Conservation (phyloP, 1,140 invertebrate species). For the Copidosoma floridanum region DNA sequence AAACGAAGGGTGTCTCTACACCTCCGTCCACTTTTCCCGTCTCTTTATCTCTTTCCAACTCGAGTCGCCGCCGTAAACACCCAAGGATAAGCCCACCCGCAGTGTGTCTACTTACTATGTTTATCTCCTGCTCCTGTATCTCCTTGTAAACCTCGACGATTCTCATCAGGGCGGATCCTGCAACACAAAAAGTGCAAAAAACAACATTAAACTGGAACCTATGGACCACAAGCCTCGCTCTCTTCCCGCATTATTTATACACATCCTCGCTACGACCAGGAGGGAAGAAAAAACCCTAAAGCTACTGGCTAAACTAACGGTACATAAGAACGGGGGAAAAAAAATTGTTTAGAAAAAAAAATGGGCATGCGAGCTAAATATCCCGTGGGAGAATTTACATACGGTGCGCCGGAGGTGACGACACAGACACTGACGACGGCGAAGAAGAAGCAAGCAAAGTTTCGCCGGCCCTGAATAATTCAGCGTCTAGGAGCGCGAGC, state of each 20-base stretch:
- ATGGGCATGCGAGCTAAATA: no score
- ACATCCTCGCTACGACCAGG: no score
- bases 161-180: conserved; percentile 86
- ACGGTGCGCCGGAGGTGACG: background rate
- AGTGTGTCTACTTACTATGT: conserved; percentile 82
- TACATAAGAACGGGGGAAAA: no score
- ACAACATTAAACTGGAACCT: background rate
- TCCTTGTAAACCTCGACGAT: conserved; percentile 89
- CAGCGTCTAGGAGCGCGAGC: conserved; percentile 30
- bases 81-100: background rate
- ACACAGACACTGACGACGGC: background rate
- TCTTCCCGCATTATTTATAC: no score
- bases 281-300: no score
- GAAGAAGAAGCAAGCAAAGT: conserved; percentile 37
- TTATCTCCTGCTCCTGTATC: conserved; percentile 89
- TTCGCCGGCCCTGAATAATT: conserved; percentile 52
- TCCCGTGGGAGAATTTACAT: conserved; percentile 7
- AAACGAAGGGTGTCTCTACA: no score
- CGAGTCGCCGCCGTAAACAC: background rate
- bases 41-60: background rate
- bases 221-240: no score
- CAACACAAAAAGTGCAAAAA: conserved; percentile 50
- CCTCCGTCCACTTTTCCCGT: no score
- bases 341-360: no score
- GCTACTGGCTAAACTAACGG: no score